Conservation (phyloP, 1,140 invertebrate genomes). For the Euwallacea similis region DNA sequence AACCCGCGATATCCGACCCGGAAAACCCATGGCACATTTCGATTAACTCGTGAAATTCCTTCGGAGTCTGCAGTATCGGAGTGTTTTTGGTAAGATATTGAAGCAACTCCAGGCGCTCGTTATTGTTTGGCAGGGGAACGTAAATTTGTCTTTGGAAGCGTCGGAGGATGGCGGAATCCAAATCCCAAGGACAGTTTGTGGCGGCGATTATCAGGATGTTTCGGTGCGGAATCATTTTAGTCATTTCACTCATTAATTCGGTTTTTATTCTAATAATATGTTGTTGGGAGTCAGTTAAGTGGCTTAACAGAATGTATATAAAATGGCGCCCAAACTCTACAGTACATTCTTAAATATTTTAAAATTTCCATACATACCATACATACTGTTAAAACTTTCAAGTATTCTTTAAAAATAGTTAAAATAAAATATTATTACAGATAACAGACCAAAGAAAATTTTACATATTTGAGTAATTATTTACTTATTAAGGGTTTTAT, state of each 20-base stretch:
- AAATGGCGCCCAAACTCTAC: too few species aligned
- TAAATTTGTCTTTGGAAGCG: constrained; percentile 64
- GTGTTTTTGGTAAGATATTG: constrained; percentile 41
- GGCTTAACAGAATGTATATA: too few species aligned
- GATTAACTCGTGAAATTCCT: constrained; percentile 54
- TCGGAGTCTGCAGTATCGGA: constrained; percentile 11
- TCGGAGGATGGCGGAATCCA: constrained; percentile 64
- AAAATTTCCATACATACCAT: too few species aligned
- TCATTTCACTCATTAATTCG: constrained; percentile 60
- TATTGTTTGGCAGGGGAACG: constrained; percentile 60
- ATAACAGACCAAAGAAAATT: too few species aligned
- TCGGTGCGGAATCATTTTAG: constrained; percentile 51
- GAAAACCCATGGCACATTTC: constrained; percentile 59
- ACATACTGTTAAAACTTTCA: too few species aligned
- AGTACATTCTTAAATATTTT: too few species aligned
- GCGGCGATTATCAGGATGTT: constrained; percentile 60
- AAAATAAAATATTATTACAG: too few species aligned
- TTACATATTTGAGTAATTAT: too few species aligned
- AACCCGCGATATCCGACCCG: constrained; percentile 60
- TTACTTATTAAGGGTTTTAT: too few species aligned
- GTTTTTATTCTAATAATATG: constrained; percentile 57
- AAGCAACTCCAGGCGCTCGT: constrained; percentile 43
- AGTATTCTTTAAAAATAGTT: too few species aligned
- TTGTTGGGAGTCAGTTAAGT: too few species aligned
- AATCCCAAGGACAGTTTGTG: constrained; percentile 69